Evolutionary conservation across 2,888 invertebrate species (phyloP), one percentile per base, ranked within the genome.

Genomic region (Lasioglossum lativentre): DNA sequence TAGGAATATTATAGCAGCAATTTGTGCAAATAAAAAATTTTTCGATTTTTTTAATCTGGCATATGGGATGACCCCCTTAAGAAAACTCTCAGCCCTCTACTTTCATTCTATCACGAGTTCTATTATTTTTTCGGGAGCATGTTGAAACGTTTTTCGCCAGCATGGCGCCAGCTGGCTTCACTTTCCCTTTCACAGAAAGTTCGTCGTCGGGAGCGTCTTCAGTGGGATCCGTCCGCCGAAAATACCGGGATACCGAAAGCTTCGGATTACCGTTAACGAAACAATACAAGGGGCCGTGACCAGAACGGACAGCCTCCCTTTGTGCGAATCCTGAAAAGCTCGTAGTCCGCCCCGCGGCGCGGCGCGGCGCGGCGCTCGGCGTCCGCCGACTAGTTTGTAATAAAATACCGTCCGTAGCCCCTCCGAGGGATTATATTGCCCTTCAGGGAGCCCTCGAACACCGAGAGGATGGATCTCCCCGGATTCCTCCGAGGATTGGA

Each of bases 251-350:
- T 80, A 76, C 78, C 77, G 82, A 78, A 79, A 82, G 83, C 81
- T 85, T 87, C 81, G 90, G 91, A 90, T 90, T 91, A 91, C 83
- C 85, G 85, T 83, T 88, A 89, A 88, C 90, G 90, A 90, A 90
- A 90, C 86, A 81, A 78, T 80, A 82, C 83, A 79, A 80, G 86
- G 88, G 78, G 74, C 56, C 75, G 80, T 85, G 83, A 78, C 74
- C 72, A 79, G 86, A 71, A 82, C 78, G 68, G 78, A 47, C 83
- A 52, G 80, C 74, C 75, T 78, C 81, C 73, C 82, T 73, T 83
- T 81, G 79, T 75, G 74, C 78, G 76, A 71, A 78, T 85, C 80
- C 83, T 75, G 68, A 87, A 82, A 82, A 79, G 77, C 75, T 79
- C 80, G 63, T n/a, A 52, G 59, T 74, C 72, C 71, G 34, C 2